A percentile compares a stretch with the other conserved stretches of the same genome.
Conservation (phyloP, 2,888 invertebrate genomes). For the Acholoe squamosa region DNA sequence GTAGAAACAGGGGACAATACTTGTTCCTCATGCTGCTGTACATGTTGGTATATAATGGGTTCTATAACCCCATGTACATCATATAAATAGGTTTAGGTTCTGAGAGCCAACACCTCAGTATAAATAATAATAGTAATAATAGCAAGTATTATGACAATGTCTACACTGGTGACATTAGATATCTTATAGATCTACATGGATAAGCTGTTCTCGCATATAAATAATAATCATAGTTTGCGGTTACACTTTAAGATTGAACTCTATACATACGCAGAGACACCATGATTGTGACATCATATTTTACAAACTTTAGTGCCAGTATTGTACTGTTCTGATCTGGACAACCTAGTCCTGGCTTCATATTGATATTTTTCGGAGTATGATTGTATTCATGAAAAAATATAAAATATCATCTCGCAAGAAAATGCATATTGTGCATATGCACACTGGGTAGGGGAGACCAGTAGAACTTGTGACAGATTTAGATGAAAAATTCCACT, state of each 20-base stretch:
- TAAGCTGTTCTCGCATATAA: slow-evolving; percentile 5
- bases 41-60: neutral
- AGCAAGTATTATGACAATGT: slow-evolving; percentile 1
- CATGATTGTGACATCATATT: too few relatives aligned
- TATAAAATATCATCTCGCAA: neutral
- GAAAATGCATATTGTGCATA: neutral
- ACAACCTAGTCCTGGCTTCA: neutral
- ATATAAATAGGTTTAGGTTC: slow-evolving; percentile 17
- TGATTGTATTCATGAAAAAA: neutral
- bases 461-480: neutral
- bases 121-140: slow-evolving; percentile 15
- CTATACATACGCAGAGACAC: too few relatives aligned
- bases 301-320: too few relatives aligned
- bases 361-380: neutral
- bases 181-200: neutral
- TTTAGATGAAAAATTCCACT: neutral
- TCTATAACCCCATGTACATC: neutral
- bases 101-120: neutral
- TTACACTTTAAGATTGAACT: too few relatives aligned
- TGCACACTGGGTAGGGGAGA: neutral
- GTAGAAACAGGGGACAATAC: slow-evolving; percentile 37
- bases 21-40: slow-evolving; percentile 21
- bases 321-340: too few relatives aligned
- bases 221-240: neutral
- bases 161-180: too few relatives aligned